phyloP scores from a whole-genome alignment of 2,888 invertebrate species.

The Macrophya alboannulata region DNA sequence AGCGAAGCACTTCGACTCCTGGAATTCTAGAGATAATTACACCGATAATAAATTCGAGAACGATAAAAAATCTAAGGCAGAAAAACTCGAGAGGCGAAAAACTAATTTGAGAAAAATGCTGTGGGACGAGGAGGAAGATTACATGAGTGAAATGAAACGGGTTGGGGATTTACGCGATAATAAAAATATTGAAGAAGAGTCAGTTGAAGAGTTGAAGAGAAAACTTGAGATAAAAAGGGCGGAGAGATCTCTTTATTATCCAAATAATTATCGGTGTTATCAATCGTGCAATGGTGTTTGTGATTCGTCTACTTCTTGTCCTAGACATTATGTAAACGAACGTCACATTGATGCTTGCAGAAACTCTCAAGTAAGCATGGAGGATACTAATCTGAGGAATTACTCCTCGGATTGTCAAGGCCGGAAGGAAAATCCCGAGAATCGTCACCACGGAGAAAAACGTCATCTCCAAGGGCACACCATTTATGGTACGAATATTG shows the following conservation, averaged over 20 bases:
- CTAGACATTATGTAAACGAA: conserved; percentile 49
- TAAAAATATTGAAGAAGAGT: conserved; percentile 57
- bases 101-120: conserved; percentile 69
- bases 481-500: conserved; percentile 43
- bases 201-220: conserved; percentile 68
- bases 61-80: conserved; percentile 62
- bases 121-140: conserved; percentile 69
- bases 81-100: conserved; percentile 67
- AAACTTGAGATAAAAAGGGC: conserved; percentile 69
- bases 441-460: conserved; percentile 47
- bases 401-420: conserved; percentile 40
- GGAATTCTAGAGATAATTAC: conserved; percentile 67
- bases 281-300: conserved; percentile 40
- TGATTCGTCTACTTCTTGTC: conserved; percentile 29
- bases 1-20: conserved; percentile 72
- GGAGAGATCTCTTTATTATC: conserved; percentile 72
- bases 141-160: conserved; percentile 64
- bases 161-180: neutral
- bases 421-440: conserved; percentile 39
- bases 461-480: conserved; percentile 40
- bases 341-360: conserved; percentile 54
- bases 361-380: conserved; percentile 49
- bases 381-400: conserved; percentile 45
- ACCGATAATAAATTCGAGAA: conserved; percentile 56
- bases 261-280: conserved; percentile 58